Conservation (phyloP, 2,888 invertebrate species). For the Pachycephus smyrnensis region DNA sequence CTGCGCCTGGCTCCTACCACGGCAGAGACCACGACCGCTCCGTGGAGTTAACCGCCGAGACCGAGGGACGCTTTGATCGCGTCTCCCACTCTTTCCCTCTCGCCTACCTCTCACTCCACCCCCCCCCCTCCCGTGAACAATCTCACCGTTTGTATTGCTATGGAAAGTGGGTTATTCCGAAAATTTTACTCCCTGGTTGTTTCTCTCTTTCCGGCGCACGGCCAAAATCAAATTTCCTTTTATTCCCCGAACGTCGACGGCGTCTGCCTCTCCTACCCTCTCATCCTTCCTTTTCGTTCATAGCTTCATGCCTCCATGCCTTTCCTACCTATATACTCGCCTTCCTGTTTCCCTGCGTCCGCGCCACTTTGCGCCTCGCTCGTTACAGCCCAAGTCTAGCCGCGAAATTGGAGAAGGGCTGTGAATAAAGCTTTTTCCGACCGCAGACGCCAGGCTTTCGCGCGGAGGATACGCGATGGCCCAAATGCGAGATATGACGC, state of each 20-base stretch:
- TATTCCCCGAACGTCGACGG: too few species aligned
- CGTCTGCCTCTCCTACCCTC: background rate
- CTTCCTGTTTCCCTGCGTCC: background rate
- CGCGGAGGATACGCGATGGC: too few species aligned
- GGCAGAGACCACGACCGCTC: slow-evolving; percentile 34
- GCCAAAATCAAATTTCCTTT: slow-evolving; percentile 12
- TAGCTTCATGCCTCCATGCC: too few species aligned
- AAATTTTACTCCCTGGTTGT: slow-evolving; percentile 22
- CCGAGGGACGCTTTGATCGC: slow-evolving; percentile 46
- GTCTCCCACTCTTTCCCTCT: background rate
- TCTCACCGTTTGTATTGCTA: slow-evolving; percentile 41
- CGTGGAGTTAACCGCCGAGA: slow-evolving; percentile 44
- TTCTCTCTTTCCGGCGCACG: slow-evolving; percentile 13
- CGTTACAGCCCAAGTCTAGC: background rate
- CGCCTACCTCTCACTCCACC: slow-evolving; percentile 14
- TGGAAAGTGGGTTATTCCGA: slow-evolving; percentile 43
- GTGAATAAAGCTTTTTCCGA: background rate
- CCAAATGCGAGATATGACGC: too few species aligned
- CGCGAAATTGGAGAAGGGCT: slow-evolving; percentile 6
- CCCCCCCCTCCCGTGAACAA: slow-evolving; percentile 19
- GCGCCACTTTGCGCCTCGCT: background rate
- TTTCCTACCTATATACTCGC: too few species aligned
- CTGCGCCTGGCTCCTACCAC: slow-evolving; percentile 31
- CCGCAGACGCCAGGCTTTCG: too few species aligned
- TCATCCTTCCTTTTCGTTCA: too few species aligned